phyloP scores from a whole-genome alignment of 2,888 invertebrate genomes.

The Perizoma flavofasciatum region DNA sequence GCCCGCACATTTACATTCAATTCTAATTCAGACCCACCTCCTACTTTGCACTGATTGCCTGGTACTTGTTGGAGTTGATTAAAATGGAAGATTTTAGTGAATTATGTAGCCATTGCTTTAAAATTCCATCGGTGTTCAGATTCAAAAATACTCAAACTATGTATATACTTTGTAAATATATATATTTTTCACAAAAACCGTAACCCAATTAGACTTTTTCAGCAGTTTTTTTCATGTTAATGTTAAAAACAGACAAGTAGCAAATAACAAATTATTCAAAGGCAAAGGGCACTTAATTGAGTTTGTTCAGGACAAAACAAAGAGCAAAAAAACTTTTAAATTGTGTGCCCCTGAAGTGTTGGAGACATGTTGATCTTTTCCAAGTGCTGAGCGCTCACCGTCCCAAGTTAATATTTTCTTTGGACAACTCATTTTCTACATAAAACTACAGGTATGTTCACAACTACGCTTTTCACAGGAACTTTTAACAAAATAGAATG shows the following conservation, averaged over 20 bases:
- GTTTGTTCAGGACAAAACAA: slow-evolving; percentile 84
- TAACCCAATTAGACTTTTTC: too few relatives aligned
- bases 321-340: slow-evolving; percentile 77
- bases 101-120: slow-evolving; percentile 9
- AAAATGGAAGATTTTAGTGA: slow-evolving; percentile 58
- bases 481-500: slow-evolving; percentile 6
- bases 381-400: slow-evolving; percentile 52
- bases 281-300: slow-evolving; percentile 80
- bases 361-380: slow-evolving; percentile 81
- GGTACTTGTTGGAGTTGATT: slow-evolving; percentile 76
- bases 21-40: slow-evolving; percentile 79
- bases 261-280: slow-evolving; percentile 67
- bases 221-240: background rate
- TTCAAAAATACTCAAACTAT: too few relatives aligned
- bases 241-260: slow-evolving; percentile 15
- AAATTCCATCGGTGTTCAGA: too few relatives aligned
- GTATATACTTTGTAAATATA: too few relatives aligned
- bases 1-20: slow-evolving; percentile 85
- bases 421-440: slow-evolving; percentile 45
- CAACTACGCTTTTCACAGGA: slow-evolving; percentile 5
- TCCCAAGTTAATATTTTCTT: slow-evolving; percentile 77
- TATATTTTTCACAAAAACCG: too few relatives aligned
- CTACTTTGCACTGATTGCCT: slow-evolving; percentile 78
- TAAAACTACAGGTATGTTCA: slow-evolving; percentile 34
- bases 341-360: slow-evolving; percentile 82